Conservation (phyloP, 1,140 invertebrate species). For the Cardiocondyla obscurior region DNA sequence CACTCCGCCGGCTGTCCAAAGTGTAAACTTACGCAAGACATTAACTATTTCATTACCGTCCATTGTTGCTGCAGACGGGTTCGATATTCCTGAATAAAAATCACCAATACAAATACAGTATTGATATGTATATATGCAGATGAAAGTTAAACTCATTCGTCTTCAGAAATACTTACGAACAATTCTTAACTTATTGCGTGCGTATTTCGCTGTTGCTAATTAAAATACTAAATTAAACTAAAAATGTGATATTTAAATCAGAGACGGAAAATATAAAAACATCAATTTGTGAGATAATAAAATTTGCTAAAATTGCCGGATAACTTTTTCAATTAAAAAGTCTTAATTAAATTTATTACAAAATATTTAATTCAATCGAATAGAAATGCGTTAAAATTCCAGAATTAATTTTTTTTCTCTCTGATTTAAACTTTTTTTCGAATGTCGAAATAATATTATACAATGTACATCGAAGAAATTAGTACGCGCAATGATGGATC, state of each 20-base stretch:
- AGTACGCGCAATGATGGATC: too few relatives aligned
- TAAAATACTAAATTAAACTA: neutral
- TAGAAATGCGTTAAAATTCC: neutral
- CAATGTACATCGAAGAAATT: neutral
- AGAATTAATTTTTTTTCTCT: neutral
- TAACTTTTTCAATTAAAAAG: neutral
- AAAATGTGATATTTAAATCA: slow-evolving; percentile 10
- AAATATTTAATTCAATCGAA: neutral
- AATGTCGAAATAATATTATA: neutral
- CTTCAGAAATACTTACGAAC: neutral
- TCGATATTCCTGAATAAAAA: neutral
- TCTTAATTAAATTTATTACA: neutral
- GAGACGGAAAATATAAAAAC: neutral
- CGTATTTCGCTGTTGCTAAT: neutral
- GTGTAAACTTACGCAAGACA: slow-evolving; percentile 10
- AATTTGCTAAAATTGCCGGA: neutral
- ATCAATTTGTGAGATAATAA: neutral
- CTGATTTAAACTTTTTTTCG: neutral
- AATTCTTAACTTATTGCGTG: neutral
- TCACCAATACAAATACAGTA: neutral
- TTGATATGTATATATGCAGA: neutral
- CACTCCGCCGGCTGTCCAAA: neutral
- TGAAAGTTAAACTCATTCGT: slow-evolving; percentile 5
- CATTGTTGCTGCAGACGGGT: neutral
- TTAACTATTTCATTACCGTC: neutral